Conservation (phyloP, 2,888 invertebrate species). For the Petrolisthes cinctipes region DNA sequence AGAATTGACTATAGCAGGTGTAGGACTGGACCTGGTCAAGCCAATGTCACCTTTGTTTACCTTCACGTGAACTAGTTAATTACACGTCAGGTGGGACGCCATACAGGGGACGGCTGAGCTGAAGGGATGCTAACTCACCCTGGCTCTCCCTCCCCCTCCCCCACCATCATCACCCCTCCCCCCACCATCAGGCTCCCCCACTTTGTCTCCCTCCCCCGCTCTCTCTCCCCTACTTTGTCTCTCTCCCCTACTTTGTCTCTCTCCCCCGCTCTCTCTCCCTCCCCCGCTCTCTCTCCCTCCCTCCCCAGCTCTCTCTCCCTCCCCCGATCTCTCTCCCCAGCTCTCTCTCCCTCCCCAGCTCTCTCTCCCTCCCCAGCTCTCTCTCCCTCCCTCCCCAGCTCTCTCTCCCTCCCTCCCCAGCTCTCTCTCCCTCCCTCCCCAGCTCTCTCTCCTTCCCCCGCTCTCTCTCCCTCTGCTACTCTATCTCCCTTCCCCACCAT, state of each 20-base stretch:
- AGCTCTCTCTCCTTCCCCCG: neutral
- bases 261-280: neutral
- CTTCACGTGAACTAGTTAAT: constrained; percentile 23
- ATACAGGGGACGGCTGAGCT: neutral
- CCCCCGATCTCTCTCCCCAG: neutral
- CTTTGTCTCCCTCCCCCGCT: neutral
- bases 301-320: neutral
- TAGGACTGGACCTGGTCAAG: constrained; percentile 30
- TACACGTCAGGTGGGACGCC: constrained; percentile 7
- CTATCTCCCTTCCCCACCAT: neutral
- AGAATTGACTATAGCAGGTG: neutral
- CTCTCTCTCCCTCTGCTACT: neutral
- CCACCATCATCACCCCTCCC: neutral
- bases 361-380: neutral
- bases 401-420: neutral
- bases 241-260: neutral
- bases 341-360: neutral
- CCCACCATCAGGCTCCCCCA: neutral
- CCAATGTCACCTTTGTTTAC: constrained; percentile 12
- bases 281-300: neutral
- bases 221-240: neutral
- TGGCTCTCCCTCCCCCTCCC: neutral
- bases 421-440: neutral
- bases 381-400: neutral
- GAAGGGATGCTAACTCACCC: neutral